A percentile compares a stretch with the other conserved stretches of the same genome.
phyloP scores from a whole-genome alignment of 2,888 invertebrate genomes.

The Amiota mariae region DNA sequence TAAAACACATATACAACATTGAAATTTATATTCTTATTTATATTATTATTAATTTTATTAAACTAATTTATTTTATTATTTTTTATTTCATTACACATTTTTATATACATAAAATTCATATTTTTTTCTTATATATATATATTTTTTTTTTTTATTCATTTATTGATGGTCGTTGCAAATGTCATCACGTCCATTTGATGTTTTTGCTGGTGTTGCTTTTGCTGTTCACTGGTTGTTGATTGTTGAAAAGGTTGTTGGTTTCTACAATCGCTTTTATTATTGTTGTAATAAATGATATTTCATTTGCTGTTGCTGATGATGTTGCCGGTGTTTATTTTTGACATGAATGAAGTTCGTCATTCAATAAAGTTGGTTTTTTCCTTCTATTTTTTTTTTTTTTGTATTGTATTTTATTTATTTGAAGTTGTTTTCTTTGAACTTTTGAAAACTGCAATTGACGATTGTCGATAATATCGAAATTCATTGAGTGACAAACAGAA shows the following conservation, averaged over 20 bases:
- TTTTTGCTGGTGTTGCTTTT: slow-evolving; percentile 8
- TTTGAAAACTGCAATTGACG: slow-evolving; percentile 12
- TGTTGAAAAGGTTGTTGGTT: not conserved
- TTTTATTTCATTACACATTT: too few species aligned
- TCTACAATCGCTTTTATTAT: not conserved
- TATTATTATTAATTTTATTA: too few species aligned
- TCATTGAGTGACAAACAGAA: not conserved
- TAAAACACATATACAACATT: too few species aligned
- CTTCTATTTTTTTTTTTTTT: not conserved
- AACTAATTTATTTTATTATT: too few species aligned
- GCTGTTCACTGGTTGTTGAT: not conserved
- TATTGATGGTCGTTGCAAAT: slow-evolving; percentile 28
- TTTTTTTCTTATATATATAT: not conserved
- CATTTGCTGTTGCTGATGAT: slow-evolving; percentile 10
- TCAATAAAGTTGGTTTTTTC: not conserved
- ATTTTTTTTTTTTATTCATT: not conserved
- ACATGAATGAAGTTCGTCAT: slow-evolving; percentile 26
- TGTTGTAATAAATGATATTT: slow-evolving; percentile 15
- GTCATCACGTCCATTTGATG: slow-evolving; percentile 18
- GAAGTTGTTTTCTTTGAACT: slow-evolving; percentile 10
- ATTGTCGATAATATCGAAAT: not conserved
- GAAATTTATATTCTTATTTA: too few species aligned
- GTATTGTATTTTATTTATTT: not conserved
- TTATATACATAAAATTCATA: too few species aligned
- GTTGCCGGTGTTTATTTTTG: slow-evolving; percentile 3